Base-by-base conservation (phyloP, 2,797 vertebrate genomes). In the Hypotaenidia okinawae region DNA sequence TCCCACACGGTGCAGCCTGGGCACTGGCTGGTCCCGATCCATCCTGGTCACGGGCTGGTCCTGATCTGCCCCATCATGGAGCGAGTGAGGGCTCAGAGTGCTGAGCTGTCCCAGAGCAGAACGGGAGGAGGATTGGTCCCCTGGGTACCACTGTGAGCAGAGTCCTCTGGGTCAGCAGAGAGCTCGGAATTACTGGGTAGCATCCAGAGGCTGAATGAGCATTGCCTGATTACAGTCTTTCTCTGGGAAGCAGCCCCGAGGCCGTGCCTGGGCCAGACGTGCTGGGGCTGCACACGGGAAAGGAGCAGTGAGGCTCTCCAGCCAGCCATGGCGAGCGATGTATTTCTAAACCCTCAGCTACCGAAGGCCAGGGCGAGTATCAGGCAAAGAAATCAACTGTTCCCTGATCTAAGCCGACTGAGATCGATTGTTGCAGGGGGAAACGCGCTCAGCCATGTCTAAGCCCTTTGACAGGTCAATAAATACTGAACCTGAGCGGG, bases 401-500 rank as follows among this genome's bases (percentile, higher is more conserved):
- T 76, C 63, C 79, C 81, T 74, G 77, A 82, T 73, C 37, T 62
- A 21, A 92, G 64, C 74, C 0, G 10, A 70, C 74, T 23, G 55
- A 51, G 90, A 93, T 96, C 91, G 73, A 79, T 87, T 6, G 59
- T 30, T 55, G 89, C 32, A 43, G 62, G 89, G 54, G 74, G 30
- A 81, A 70, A 51, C 2, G 25, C 6, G 2, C 59, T 74, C 91
- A 92, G 84, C 72, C 72, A n/a, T 11, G 61, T 21, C 57, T 1
- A 21, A 91, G 84, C 75, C 84, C 94, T 94, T 43, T 70, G 84
- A 77, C 78, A 85, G 87, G 91, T 96, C 94, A 91, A 89, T 91
- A 89, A 96, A 85, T 28, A 39, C 35, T 2, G 4, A 74, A 75
- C 89, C 78, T 11, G 72, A 30, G 75, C 64, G 84, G 64, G 52